A percentile compares a stretch with the other conserved stretches of the same genome.
These are phyloP conservation scores for Calliphora vicina DNA, from an alignment of 1,140 invertebrate genomes.

Conservation along the genomic window DNA sequence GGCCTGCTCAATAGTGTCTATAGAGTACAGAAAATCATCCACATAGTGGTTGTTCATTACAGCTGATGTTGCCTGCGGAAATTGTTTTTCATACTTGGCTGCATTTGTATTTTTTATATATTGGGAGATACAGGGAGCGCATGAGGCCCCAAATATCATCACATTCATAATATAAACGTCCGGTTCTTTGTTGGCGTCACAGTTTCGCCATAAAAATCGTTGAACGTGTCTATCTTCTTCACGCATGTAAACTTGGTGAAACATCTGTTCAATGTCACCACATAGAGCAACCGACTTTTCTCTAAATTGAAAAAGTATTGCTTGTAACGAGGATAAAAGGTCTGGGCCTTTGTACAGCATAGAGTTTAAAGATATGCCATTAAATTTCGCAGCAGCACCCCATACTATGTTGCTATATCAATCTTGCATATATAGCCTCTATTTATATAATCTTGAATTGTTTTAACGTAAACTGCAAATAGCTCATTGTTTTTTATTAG, in stretches of 20 bases:
- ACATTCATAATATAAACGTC: too few species aligned
- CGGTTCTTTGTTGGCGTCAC: slow-evolving; percentile 15
- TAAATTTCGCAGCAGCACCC: background rate
- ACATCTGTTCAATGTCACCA: slow-evolving; percentile 60
- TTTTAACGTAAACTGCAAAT: background rate
- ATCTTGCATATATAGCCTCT: slow-evolving; percentile 3
- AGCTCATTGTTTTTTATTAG: background rate
- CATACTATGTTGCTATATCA: background rate
- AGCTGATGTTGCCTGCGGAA: background rate
- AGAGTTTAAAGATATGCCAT: background rate
- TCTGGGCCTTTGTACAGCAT: slow-evolving; percentile 19
- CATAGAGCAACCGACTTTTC: slow-evolving; percentile 11
- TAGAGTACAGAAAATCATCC: background rate
- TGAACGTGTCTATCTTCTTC: slow-evolving; percentile 18
- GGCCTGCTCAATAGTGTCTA: background rate
- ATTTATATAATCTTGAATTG: background rate
- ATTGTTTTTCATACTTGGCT: background rate
- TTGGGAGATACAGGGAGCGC: slow-evolving; percentile 10
- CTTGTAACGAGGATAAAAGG: background rate
- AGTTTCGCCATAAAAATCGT: slow-evolving; percentile 16
- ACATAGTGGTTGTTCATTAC: slow-evolving; percentile 11
- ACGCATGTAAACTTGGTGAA: slow-evolving; percentile 38
- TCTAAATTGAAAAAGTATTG: background rate
- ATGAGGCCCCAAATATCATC: slow-evolving; percentile 20
- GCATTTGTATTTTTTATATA: slow-evolving; percentile 17